Conservation (phyloP, 2,888 invertebrate genomes). For the Spisula solida region DNA sequence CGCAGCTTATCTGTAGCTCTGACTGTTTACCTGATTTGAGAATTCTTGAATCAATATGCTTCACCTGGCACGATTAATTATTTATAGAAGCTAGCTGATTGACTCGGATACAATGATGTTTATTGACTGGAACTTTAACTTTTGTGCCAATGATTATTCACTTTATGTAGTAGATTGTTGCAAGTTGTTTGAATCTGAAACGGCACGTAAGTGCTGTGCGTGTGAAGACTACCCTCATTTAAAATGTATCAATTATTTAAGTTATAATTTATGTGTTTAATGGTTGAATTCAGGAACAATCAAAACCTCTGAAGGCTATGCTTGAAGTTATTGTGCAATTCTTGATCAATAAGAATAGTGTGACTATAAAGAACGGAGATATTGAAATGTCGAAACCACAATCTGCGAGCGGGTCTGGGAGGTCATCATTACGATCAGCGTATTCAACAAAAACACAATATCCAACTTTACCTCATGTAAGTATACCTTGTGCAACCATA, state of each 20-base stretch:
- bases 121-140: not conserved
- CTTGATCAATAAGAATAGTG: slow-evolving; percentile 69
- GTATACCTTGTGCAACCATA: not conserved
- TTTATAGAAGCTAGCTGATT: not conserved
- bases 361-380: slow-evolving; percentile 56
- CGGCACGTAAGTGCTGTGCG: not conserved
- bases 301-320: slow-evolving; percentile 83
- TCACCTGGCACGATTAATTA: not conserved
- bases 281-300: slow-evolving; percentile 75
- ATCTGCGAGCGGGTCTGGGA: slow-evolving; percentile 20
- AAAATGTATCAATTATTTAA: slow-evolving; percentile 8
- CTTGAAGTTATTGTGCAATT: slow-evolving; percentile 84
- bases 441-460: slow-evolving; percentile 65
- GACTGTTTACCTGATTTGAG: too few species aligned
- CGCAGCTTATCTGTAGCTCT: too few species aligned
- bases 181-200: too few species aligned
- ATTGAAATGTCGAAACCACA: slow-evolving; percentile 21
- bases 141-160: not conserved
- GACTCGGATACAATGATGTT: not conserved
- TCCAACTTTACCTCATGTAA: slow-evolving; percentile 42
- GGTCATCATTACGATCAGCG: slow-evolving; percentile 46
- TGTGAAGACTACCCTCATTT: not conserved
- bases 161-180: too few species aligned
- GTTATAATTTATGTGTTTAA: too few species aligned
- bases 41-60: not conserved